Percentiles rank a stretch among this genome's conserved stretches.
Conservation (phyloP, 1,140 invertebrate species). For the Theocolax elegans region DNA sequence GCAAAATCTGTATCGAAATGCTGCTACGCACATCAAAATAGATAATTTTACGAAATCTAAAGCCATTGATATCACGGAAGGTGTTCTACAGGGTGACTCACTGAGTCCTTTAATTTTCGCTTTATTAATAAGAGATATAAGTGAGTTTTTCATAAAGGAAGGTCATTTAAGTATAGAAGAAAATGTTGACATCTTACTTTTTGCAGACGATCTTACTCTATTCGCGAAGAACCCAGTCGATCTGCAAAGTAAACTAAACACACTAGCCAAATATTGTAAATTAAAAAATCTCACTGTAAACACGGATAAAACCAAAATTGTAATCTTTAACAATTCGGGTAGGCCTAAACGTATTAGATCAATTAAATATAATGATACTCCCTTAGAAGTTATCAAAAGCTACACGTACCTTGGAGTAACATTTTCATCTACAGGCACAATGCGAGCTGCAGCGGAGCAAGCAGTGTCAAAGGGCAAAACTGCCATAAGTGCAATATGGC, state of each 20-base stretch:
- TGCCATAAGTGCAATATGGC: too few relatives aligned
- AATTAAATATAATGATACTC: too few relatives aligned
- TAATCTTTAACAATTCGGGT: too few relatives aligned
- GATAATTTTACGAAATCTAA: background rate
- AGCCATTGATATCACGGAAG: slow-evolving; percentile 32
- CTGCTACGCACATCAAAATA: background rate
- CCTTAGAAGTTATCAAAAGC: too few relatives aligned
- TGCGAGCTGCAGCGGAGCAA: too few relatives aligned
- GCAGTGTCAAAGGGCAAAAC: too few relatives aligned
- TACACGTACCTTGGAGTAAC: too few relatives aligned
- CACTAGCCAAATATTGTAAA: slow-evolving; percentile 30
- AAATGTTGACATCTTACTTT: slow-evolving; percentile 13
- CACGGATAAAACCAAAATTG: background rate
- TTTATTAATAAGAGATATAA: background rate
- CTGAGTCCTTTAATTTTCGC: background rate
- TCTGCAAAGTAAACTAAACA: slow-evolving; percentile 32
- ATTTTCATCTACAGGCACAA: too few relatives aligned
- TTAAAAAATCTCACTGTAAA: slow-evolving; percentile 28
- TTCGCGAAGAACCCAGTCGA: background rate
- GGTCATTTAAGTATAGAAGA: background rate
- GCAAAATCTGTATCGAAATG: background rate
- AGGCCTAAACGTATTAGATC: too few relatives aligned
- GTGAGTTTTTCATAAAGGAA: slow-evolving; percentile 9
- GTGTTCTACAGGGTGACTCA: slow-evolving; percentile 44
- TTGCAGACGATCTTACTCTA: slow-evolving; percentile 24